phyloP scores from a whole-genome alignment of 2,113 vertebrate genomes.

The Melanotaenia duboulayi region DNA sequence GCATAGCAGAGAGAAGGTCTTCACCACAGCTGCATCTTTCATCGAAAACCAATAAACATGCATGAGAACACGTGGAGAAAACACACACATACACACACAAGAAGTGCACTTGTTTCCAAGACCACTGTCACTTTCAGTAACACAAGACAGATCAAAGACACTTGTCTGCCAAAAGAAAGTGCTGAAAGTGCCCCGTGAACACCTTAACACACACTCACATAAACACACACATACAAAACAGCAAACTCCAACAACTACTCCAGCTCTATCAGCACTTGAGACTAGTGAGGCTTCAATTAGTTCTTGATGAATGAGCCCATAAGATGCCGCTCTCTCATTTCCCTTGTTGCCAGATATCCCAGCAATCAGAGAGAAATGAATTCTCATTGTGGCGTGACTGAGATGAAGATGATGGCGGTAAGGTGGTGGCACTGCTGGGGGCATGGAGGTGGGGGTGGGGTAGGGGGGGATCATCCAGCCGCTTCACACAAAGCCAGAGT shows the following conservation, averaged over 20 bases:
- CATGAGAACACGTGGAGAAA: neutral
- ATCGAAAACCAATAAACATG: slow-evolving; percentile 6
- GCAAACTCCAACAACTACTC: slow-evolving; percentile 87
- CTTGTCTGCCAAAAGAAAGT: slow-evolving; percentile 38
- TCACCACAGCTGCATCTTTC: slow-evolving; percentile 33
- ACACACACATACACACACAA: slow-evolving; percentile 11
- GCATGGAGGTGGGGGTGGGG: neutral
- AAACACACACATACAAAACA: slow-evolving; percentile 60
- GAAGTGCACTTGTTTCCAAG: slow-evolving; percentile 1
- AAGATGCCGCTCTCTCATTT: slow-evolving; percentile 95
- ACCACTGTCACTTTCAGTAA: slow-evolving; percentile 34
- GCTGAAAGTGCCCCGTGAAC: slow-evolving; percentile 43
- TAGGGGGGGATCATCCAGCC: slow-evolving; percentile 45
- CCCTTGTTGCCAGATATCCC: slow-evolving; percentile 92
- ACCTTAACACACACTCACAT: slow-evolving; percentile 56
- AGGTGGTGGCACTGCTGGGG: slow-evolving; percentile 17
- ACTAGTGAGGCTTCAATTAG: slow-evolving; percentile 98
- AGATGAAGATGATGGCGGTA: slow-evolving; percentile 61
- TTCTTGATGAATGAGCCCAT: slow-evolving; percentile 99
- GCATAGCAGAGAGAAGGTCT: slow-evolving; percentile 43
- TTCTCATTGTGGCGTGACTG: slow-evolving; percentile 77
- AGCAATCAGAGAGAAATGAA: slow-evolving; percentile 89
- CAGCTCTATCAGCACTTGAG: slow-evolving; percentile 95
- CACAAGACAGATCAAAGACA: slow-evolving; percentile 32
- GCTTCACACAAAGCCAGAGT: slow-evolving; percentile 50